Conservation (phyloP, 2,888 invertebrate species). For the Omphaloscelis lunosa region DNA sequence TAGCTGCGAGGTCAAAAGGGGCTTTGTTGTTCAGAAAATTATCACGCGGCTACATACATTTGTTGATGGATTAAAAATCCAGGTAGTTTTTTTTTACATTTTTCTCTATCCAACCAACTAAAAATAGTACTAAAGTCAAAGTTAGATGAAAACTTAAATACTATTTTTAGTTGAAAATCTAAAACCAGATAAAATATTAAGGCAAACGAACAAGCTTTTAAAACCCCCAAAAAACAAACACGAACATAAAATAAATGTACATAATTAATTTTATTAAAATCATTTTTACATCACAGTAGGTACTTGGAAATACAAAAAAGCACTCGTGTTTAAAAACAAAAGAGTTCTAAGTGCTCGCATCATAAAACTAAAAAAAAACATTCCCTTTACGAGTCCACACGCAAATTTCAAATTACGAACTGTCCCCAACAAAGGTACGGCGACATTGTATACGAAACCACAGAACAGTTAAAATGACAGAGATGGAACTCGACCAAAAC, state of each 20-base stretch:
- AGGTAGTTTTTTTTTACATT: no score
- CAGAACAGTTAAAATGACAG: slow-evolving; percentile 72
- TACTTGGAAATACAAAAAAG: slow-evolving; percentile 41
- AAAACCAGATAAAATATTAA: neutral
- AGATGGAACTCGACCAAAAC: slow-evolving; percentile 68
- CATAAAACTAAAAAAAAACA: slow-evolving; percentile 65
- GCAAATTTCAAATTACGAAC: slow-evolving; percentile 77
- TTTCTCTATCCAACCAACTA: neutral
- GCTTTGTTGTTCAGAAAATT: neutral
- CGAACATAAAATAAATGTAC: slow-evolving; percentile 4
- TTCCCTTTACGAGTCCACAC: slow-evolving; percentile 70
- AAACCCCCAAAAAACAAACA: neutral
- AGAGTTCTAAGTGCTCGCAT: slow-evolving; percentile 66
- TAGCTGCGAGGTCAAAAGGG: neutral
- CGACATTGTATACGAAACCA: slow-evolving; percentile 68
- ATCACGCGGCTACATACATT: neutral
- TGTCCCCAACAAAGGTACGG: slow-evolving; percentile 67
- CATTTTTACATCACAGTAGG: neutral
- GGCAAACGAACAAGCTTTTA: neutral
- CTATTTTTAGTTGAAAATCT: neutral
- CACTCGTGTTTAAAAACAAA: slow-evolving; percentile 62
- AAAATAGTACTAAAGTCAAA: no score
- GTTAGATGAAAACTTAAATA: neutral
- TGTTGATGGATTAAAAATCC: neutral
- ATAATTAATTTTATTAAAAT: slow-evolving; percentile 33